phyloP scores from a whole-genome alignment of 2,113 vertebrate species.

The Salvator merianae region DNA sequence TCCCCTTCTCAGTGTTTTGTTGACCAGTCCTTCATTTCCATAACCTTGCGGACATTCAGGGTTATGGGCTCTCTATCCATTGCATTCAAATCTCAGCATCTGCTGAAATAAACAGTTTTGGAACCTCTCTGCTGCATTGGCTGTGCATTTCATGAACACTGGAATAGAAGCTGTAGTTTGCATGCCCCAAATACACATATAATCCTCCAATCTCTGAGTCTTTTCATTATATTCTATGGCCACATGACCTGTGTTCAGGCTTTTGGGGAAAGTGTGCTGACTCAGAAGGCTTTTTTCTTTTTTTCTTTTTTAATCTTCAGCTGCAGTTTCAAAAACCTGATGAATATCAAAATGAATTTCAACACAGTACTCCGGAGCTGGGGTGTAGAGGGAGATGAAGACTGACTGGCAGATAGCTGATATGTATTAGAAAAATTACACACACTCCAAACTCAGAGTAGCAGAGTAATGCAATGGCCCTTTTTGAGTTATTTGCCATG shows the following conservation, averaged over 20 bases:
- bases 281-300: slow-evolving; percentile 14
- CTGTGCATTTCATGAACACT: not conserved
- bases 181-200: not conserved
- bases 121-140: not conserved
- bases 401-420: slow-evolving; percentile 62
- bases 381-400: slow-evolving; percentile 72
- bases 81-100: not conserved
- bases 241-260: slow-evolving; percentile 43
- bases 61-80: not conserved
- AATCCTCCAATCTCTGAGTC: not conserved
- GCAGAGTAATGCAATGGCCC: slow-evolving; percentile 62
- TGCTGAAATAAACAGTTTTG: not conserved
- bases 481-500: slow-evolving; percentile 65
- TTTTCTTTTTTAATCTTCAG: slow-evolving; percentile 52
- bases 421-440: slow-evolving; percentile 68
- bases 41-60: not conserved
- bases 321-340: slow-evolving; percentile 69
- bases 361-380: slow-evolving; percentile 66
- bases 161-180: not conserved
- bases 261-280: slow-evolving; percentile 57
- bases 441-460: slow-evolving; percentile 64
- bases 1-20: not conserved
- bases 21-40: not conserved
- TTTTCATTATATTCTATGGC: slow-evolving; percentile 12
- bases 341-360: slow-evolving; percentile 64